Percentiles rank a stretch among this genome's conserved stretches.
Conservation (phyloP, 2,797 vertebrate species). For the Cryptoblepharus egeriae region DNA sequence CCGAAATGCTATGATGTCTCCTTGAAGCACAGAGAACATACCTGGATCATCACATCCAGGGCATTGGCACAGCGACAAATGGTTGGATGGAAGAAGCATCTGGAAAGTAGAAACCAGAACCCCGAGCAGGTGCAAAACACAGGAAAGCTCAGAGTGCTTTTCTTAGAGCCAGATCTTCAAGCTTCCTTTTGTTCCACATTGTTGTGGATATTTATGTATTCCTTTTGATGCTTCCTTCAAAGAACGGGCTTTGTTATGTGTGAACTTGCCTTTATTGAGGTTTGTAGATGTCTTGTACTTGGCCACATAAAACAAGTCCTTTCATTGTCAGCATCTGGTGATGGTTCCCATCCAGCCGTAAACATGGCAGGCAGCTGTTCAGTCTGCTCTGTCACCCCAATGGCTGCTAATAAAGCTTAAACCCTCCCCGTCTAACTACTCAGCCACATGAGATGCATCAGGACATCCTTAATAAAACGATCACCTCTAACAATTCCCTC, state of each 20-base stretch:
- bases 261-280: constrained; percentile 21
- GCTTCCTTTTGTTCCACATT: constrained; percentile 39
- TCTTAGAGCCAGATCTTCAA: constrained; percentile 20
- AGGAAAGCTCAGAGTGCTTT: background rate
- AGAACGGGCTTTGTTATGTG: constrained; percentile 41
- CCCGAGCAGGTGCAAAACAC: background rate
- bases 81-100: background rate
- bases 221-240: constrained; percentile 54
- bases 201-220: constrained; percentile 34
- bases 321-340: constrained; percentile 12
- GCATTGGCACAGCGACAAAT: background rate
- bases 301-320: constrained; percentile 55
- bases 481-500: background rate
- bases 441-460: constrained; percentile 2
- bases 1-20: background rate
- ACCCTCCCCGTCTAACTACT: background rate
- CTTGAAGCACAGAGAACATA: constrained; percentile 8
- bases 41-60: background rate
- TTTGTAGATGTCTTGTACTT: constrained; percentile 36
- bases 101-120: constrained; percentile 1
- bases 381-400: background rate
- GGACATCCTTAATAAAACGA: background rate
- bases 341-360: constrained; percentile 29
- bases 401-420: constrained; percentile 20
- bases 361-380: constrained; percentile 25